phyloP scores from a whole-genome alignment of 2,797 vertebrate genomes.

The Helostoma temminkii region DNA sequence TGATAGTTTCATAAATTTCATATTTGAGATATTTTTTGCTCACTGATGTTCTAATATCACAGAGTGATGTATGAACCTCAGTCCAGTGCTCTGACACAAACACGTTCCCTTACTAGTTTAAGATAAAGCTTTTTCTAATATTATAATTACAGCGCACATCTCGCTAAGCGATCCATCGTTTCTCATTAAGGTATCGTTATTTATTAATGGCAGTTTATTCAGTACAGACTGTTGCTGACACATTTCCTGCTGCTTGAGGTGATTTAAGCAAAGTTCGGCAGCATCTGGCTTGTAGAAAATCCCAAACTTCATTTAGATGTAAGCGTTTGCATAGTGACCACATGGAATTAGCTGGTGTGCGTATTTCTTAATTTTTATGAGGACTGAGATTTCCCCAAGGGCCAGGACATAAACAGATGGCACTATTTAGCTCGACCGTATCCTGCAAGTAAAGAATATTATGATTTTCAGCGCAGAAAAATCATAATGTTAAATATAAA shows the following conservation, averaged over 20 bases:
- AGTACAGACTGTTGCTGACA: not conserved
- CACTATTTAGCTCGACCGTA: slow-evolving; percentile 38
- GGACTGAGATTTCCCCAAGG: slow-evolving; percentile 55
- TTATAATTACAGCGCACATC: not conserved
- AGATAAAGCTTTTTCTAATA: not conserved
- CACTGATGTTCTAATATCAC: not conserved
- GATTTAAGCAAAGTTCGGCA: slow-evolving; percentile 10
- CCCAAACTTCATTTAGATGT: slow-evolving; percentile 36
- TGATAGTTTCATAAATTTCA: not conserved
- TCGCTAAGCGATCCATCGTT: not conserved
- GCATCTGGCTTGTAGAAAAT: slow-evolving; percentile 45
- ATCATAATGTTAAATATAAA: slow-evolving; percentile 35
- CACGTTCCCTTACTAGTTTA: not conserved
- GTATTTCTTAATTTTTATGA: slow-evolving; percentile 48
- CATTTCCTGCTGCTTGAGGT: slow-evolving; percentile 5
- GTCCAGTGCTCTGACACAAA: not conserved
- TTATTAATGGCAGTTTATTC: not conserved
- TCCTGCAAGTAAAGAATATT: slow-evolving; percentile 45
- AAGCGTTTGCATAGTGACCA: slow-evolving; percentile 62
- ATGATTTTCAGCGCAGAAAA: slow-evolving; percentile 22
- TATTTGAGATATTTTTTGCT: not conserved
- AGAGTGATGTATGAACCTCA: not conserved
- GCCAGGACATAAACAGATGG: slow-evolving; percentile 45
- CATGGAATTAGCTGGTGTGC: slow-evolving; percentile 33
- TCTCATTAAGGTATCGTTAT: not conserved